These are phyloP conservation scores for Cinara cedri DNA, from an alignment of 2,888 invertebrate species.

Conservation along the genomic window DNA sequence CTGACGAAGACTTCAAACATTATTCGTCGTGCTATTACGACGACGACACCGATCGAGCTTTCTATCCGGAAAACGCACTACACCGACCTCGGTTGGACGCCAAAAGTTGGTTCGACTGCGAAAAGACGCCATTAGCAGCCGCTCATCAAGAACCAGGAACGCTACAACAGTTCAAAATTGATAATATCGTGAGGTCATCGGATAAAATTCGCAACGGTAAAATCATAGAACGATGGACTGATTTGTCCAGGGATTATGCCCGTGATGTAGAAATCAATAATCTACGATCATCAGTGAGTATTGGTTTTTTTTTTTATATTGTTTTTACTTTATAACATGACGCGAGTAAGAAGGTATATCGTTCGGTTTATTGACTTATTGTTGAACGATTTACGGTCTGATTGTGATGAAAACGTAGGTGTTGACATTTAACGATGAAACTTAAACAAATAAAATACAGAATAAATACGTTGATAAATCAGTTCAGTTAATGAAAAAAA, in stretches of 20 bases:
- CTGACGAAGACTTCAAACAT: slow-evolving; percentile 53
- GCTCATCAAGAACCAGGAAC: slow-evolving; percentile 6
- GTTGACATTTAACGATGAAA: no score
- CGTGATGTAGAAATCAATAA: slow-evolving; percentile 37
- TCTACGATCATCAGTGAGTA: slow-evolving; percentile 39
- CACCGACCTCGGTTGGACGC: slow-evolving; percentile 14
- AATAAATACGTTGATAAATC: no score
- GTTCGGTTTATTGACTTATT: no score
- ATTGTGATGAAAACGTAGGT: no score
- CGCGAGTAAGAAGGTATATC: no score
- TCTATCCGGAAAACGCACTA: slow-evolving; percentile 48
- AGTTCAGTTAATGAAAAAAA: no score
- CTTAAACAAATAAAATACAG: no score
- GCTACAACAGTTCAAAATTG: slow-evolving; percentile 2
- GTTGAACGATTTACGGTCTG: no score
- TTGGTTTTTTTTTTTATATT: background rate
- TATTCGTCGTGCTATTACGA: slow-evolving; percentile 56
- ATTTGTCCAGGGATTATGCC: background rate
- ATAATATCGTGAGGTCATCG: slow-evolving; percentile 41
- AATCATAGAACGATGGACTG: slow-evolving; percentile 20
- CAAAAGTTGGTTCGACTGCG: slow-evolving; percentile 39
- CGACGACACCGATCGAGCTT: slow-evolving; percentile 50
- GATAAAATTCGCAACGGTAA: slow-evolving; percentile 34
- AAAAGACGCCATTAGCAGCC: background rate
- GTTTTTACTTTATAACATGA: no score